Base-by-base conservation (phyloP, 2,888 invertebrate species). In the Boloria euphrosyne region DNA sequence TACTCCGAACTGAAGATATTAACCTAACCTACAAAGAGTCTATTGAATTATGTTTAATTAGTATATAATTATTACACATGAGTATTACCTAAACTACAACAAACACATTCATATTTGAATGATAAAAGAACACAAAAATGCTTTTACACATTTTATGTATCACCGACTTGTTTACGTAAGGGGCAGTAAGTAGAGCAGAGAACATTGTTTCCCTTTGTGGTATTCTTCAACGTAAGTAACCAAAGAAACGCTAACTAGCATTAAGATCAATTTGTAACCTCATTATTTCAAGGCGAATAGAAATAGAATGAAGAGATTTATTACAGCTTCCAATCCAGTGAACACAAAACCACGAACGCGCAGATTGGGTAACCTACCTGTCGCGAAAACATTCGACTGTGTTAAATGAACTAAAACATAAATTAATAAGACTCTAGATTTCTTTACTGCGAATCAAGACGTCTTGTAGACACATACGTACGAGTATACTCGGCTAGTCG, bases 101-200 rank as follows among this genome's bases (percentile, higher is more conserved):
- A 7, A 38, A 38, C 31, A 38, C 31, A 38, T 31, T 7, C 31
- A 1, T 31, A 71, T 77, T 81, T 80, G 76, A 73, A 75, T 76
- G 73, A 58, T 54, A 62, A 58, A 71, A 79, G 81, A 73, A 73
- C 74, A 82, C 78, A 77, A 80, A 80, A 81, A 78, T 73, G 81
- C 81, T 83, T 83, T 83, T 22, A 22, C 80, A 80, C 78, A 62
- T 67, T 67, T 66, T 59, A 57, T 55, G 50, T 65, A 67, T 62
- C 27, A 66, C 67, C 44, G 57, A 18, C 52, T 13, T 61, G 64
- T 65, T 69, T 65, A 57, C 58, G 58, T 65, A 60, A 64, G 65
- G 52, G 58, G 22, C 16, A 58, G 22, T 64, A 83, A 82, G 74
- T 82, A 73, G 83, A 81, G 80, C 80, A 74, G 71, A 78, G 74